Base-by-base conservation (phyloP, 2,888 invertebrate species). In the Elysia crispata region DNA sequence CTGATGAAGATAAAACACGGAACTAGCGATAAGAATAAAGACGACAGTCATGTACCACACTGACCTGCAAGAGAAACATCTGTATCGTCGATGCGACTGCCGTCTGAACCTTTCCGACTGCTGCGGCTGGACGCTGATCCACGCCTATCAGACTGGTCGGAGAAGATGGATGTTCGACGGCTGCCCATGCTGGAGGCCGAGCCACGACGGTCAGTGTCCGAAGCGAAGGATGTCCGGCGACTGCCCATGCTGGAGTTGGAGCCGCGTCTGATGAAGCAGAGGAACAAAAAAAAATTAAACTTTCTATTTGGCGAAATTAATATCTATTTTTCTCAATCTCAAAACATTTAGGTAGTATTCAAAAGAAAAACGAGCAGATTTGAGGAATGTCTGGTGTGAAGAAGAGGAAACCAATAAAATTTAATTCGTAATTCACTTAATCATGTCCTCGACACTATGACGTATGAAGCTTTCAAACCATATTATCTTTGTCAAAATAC, bases 41-140 rank as follows among this genome's bases (percentile, higher is more conserved):
- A n/a, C n/a, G n/a, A n/a, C n/a, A n/a, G n/a, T n/a, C n/a, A n/a
- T n/a, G n/a, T 23, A 62, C 20, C 1, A 41, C 66, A 41, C 83
- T 81, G 79, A 89, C 89, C 89, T 72, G 88, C 88, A n/a, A 88
- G 81, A 31, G 87, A 81, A 78, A 88, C 88, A 64, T 89, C 89
- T 8, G 88, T 88, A 79, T 89, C 89, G 30, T 89, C 89, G 69
- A 87, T 86, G 72, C 88, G 83, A 79, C 88, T 89, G 15, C 88
- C 88, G 76, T 89, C 88, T 5, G 89, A 89, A 33, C 88, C 87
- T 81, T 89, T 89, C 25, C 88, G 81, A 76, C 87, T 86, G 49
- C 79, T 79, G 30, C 85, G 80, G 75, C 88, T 89, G 81, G 86
- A 83, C 33, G 86, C 89, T 0, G 89, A 89, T 23, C 88, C 89